Evolutionary conservation across 1,140 invertebrate genomes (phyloP).

Genomic region (Drosophila murphyi): DNA sequence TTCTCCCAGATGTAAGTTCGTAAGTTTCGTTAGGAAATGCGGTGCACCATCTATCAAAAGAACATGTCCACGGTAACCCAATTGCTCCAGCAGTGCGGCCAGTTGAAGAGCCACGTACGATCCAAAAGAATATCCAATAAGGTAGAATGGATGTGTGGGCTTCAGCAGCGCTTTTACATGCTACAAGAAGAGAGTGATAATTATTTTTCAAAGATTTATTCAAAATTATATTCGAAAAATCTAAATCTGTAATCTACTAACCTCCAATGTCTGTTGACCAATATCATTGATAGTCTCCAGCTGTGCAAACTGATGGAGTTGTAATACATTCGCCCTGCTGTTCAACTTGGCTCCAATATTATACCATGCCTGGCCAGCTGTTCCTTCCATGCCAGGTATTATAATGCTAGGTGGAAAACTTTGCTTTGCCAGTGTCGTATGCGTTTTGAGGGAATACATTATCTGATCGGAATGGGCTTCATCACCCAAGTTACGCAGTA

Average conservation of each 20-base stretch:
- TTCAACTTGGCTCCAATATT: conserved; percentile 58
- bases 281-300: conserved; percentile 62
- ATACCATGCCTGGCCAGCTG: conserved; percentile 85
- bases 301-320: conserved; percentile 61
- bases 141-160: conserved; percentile 85
- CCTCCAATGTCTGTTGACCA: conserved; percentile 57
- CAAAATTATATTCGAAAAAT: too few relatives aligned
- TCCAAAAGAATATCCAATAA: conserved; percentile 89
- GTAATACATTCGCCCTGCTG: conserved; percentile 58
- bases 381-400: conserved; percentile 93
- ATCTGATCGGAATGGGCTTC: conserved; percentile 82
- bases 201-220: neutral
- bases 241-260: conserved; percentile 23
- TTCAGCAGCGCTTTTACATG: conserved; percentile 88
- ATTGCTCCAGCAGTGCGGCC: conserved; percentile 86
- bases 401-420: conserved; percentile 87
- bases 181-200: conserved; percentile 18
- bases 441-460: conserved; percentile 71
- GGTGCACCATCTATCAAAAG: conserved; percentile 87
- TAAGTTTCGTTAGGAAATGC: conserved; percentile 85
- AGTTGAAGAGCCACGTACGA: conserved; percentile 86
- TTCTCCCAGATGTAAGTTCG: conserved; percentile 76
- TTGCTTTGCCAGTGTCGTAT: conserved; percentile 75
- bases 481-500: conserved; percentile 86
- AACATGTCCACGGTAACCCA: conserved; percentile 86